These are phyloP conservation scores for Prunella strophiata DNA, from an alignment of 2,797 vertebrate genomes.

Conservation along the genomic window DNA sequence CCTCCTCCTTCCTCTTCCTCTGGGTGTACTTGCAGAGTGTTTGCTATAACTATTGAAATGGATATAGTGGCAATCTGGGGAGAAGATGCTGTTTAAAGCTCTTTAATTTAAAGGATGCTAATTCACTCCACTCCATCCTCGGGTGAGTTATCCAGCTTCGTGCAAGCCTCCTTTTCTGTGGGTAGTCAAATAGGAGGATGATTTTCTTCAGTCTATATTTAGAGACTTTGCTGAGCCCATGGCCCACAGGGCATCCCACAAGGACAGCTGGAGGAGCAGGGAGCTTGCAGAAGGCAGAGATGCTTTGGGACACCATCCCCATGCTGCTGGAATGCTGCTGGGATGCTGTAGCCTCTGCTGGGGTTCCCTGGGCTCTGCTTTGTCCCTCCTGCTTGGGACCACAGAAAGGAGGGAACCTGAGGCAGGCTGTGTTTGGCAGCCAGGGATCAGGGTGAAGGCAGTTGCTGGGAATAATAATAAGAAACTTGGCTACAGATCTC, in stretches of 20 bases:
- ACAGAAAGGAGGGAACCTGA: background rate
- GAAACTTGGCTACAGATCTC: conserved; percentile 14
- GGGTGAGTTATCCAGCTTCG: background rate
- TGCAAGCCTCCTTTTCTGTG: background rate
- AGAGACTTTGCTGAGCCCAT: background rate
- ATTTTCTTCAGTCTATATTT: background rate
- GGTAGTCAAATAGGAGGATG: background rate
- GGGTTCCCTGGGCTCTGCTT: background rate
- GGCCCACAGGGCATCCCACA: background rate
- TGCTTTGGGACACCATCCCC: background rate
- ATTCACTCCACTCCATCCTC: background rate
- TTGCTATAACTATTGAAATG: background rate
- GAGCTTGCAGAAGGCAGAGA: background rate
- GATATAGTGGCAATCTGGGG: conserved; percentile 19
- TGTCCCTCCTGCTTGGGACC: background rate
- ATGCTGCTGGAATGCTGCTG: background rate
- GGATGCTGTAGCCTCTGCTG: background rate
- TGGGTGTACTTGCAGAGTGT: conserved; percentile 13
- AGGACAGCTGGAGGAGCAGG: background rate
- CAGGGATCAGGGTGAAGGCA: background rate
- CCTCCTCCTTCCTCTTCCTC: conserved; percentile 10
- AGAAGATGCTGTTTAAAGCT: conserved; percentile 42
- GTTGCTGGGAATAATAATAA: conserved; percentile 6
- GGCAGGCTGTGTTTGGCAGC: background rate
- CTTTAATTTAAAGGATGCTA: conserved; percentile 57